Percentiles rank a stretch among this genome's conserved stretches.
Evolutionary conservation across 2,797 vertebrate genomes (phyloP).

Genomic region (Eurystomus glaucurus): DNA sequence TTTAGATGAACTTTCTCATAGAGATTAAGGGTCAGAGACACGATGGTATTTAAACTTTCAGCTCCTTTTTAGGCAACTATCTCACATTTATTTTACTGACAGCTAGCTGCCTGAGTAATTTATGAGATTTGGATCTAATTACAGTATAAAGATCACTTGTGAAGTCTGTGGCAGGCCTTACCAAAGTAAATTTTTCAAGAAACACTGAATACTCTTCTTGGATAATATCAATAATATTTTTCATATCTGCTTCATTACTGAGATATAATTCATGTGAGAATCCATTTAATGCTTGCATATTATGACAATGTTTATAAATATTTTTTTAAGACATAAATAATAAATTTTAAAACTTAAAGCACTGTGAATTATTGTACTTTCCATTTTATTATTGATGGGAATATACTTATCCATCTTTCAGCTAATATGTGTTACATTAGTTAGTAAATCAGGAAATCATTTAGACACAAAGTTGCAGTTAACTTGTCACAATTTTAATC

Average conservation of each 20-base stretch:
- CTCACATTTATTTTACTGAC: background rate
- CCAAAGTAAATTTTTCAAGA: background rate
- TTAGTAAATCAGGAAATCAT: background rate
- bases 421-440: background rate
- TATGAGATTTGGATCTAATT: conserved; percentile 27
- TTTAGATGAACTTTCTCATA: background rate
- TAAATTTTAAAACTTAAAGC: background rate
- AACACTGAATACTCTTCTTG: background rate
- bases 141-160: background rate
- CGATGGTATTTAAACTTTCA: conserved; percentile 27
- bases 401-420: background rate
- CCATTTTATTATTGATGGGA: background rate
- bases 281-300: background rate
- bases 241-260: background rate
- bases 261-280: background rate
- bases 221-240: background rate
- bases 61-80: background rate
- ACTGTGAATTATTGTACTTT: background rate
- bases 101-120: background rate
- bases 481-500: background rate
- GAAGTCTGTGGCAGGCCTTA: background rate
- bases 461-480: background rate
- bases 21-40: background rate
- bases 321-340: background rate
- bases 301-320: background rate